Conservation (phyloP, 2,888 invertebrate species). For the Altica lythri region DNA sequence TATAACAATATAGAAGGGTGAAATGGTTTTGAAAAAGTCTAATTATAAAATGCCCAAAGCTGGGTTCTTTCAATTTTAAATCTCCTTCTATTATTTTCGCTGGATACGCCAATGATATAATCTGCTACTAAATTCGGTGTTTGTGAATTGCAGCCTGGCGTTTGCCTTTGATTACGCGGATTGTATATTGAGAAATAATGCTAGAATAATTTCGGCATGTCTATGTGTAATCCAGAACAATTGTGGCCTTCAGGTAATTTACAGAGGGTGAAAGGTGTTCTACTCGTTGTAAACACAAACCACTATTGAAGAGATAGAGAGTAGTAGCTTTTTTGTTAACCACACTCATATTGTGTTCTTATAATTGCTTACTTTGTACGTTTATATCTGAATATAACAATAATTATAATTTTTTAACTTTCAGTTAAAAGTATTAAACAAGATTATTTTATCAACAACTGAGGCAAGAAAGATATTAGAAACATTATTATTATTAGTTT, state of each 20-base stretch:
- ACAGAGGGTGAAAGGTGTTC: too few species aligned
- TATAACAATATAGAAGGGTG: neutral
- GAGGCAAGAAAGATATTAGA: too few species aligned
- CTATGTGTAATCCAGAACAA: slow-evolving; percentile 37
- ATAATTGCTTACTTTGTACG: too few species aligned
- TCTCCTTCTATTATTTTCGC: neutral
- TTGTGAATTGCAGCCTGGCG: slow-evolving; percentile 33
- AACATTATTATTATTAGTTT: too few species aligned
- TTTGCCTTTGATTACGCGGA: slow-evolving; percentile 44
- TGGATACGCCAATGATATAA: neutral
- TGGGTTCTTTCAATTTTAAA: neutral
- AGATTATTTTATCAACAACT: too few species aligned
- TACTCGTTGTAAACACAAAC: too few species aligned
- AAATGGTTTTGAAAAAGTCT: neutral
- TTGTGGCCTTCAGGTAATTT: slow-evolving; percentile 27
- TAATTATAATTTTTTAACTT: too few species aligned
- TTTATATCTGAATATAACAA: too few species aligned
- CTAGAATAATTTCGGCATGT: slow-evolving; percentile 36
- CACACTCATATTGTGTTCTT: too few species aligned
- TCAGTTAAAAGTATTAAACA: too few species aligned
- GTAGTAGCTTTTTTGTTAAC: too few species aligned
- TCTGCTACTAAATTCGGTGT: slow-evolving; percentile 21
- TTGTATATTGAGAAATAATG: slow-evolving; percentile 41
- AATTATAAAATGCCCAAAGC: neutral
- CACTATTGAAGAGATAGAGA: too few species aligned